Evolutionary conservation across 2,113 vertebrate species (phyloP), one percentile per base, ranked within the genome.

Genomic region (Neofelis nebulosa): DNA sequence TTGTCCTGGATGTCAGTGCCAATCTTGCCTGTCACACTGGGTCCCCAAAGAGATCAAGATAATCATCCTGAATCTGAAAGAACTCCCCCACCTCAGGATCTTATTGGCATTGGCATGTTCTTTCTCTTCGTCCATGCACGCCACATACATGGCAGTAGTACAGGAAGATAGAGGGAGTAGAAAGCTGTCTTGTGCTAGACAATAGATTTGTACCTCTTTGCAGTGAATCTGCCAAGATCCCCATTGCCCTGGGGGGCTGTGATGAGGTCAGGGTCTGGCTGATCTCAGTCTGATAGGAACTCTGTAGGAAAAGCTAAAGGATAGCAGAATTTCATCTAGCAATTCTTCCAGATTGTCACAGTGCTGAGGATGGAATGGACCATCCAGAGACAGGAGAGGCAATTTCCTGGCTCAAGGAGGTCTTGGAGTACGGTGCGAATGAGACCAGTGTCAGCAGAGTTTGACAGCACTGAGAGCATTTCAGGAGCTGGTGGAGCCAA

Each of bases 1-100:
- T 99, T 99, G 98, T 99, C 99, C 98, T 99, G 99, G 98, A 99
- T 99, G 98, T 99, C 99, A 0, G 99, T 99, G 74, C 99, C 99
- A 0, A 99, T 98, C 98, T 99, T 99, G 31, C 99, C 99, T 0
- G 99, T 99, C 83, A 99, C 94, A 3, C 98, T 98, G 0, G 99
- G 96, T 99, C 99, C 3, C 99, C 99, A 0, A 99, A 99, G 98
- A 99, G 99, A 97, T 99, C 99, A 36, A 99, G 98, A 95, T 99
- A 99, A 97, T 99, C 99, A 4, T 99, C 99, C 99, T 99, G 33
- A 13, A 99, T 99, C 98, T 99, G 99, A 82, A 99, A 99, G 98
- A 99, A 99, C 94, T 99, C 99, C 0, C 99, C 99, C 99, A 99
- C 99, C 98, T 99, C 96, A 99, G 97, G 98, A 99, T 99, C 15